phyloP scores from a whole-genome alignment of 2,888 invertebrate species.

The Leucania comma region DNA sequence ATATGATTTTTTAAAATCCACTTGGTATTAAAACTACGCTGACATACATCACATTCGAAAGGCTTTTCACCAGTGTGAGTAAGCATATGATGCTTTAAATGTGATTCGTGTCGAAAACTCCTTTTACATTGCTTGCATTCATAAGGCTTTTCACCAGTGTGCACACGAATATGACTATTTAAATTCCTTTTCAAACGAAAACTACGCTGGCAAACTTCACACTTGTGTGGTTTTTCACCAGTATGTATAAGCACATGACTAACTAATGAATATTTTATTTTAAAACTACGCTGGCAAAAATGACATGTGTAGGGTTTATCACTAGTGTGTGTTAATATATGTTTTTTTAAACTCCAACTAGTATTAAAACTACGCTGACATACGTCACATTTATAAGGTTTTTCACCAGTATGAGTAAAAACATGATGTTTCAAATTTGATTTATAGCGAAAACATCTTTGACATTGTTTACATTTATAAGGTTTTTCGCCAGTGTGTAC shows the following conservation, averaged over 20 bases:
- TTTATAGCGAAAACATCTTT: conserved; percentile 6
- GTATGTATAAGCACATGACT: conserved; percentile 8
- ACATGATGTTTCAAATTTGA: conserved; percentile 12
- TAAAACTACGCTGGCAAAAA: conserved; percentile 17
- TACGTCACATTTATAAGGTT: conserved; percentile 10
- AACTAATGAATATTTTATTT: conserved; percentile 11
- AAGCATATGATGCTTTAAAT: conserved; percentile 6
- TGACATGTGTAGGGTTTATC: conserved; percentile 21
- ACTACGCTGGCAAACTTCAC: conserved; percentile 3
- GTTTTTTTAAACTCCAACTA: neutral
- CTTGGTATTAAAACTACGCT: conserved; percentile 14
- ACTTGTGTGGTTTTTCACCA: conserved; percentile 26
- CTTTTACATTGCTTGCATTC: conserved; percentile 3
- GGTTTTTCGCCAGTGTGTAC: conserved; percentile 31
- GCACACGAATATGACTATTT: conserved; percentile 12
- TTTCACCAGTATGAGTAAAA: conserved; percentile 23
- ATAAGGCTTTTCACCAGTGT: conserved; percentile 35
- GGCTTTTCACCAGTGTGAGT: conserved; percentile 12
- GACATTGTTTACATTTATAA: conserved; percentile 21
- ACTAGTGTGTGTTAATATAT: neutral
- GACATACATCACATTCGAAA: conserved; percentile 21
- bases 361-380: conserved; percentile 3
- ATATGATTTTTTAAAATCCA: conserved; percentile 13
- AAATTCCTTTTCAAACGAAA: conserved; percentile 9
- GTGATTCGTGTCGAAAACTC: neutral